These are phyloP conservation scores for Pseudorectes ferrugineus DNA, from an alignment of 2,113 vertebrate species.

Conservation along the genomic window DNA sequence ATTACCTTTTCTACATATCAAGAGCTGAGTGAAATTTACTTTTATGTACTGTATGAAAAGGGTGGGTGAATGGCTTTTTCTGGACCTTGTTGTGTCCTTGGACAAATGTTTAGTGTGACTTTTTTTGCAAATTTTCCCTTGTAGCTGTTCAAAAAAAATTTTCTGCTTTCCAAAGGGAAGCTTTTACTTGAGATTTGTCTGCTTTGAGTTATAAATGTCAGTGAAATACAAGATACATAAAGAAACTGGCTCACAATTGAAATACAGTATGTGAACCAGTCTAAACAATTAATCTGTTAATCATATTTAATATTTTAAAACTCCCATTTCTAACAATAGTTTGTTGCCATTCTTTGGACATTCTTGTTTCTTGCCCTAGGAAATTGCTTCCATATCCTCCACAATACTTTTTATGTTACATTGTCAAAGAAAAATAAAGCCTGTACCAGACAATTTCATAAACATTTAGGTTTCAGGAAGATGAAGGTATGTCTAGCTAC, in stretches of 20 bases:
- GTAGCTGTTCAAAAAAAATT: background rate
- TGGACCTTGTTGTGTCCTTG: conserved; percentile 12
- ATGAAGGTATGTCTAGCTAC: background rate
- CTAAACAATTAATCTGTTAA: background rate
- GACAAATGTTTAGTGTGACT: background rate
- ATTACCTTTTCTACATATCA: conserved; percentile 17
- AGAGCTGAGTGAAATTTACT: background rate
- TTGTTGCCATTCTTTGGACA: background rate
- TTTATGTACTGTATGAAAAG: background rate
- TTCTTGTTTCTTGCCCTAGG: background rate
- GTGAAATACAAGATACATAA: background rate
- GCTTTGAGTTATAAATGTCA: background rate
- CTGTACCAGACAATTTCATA: background rate
- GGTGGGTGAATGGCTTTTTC: background rate
- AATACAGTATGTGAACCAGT: background rate
- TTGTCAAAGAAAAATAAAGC: background rate
- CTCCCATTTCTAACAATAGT: background rate
- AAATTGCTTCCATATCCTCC: background rate
- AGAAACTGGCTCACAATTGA: background rate
- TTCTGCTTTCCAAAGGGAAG: background rate
- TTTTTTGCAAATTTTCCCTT: background rate
- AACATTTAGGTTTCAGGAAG: background rate
- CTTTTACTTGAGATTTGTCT: background rate
- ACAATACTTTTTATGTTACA: background rate
- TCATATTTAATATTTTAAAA: background rate